Evolutionary conservation across 2,797 vertebrate genomes (phyloP).

Genomic region (Protosalanx chinensis): DNA sequence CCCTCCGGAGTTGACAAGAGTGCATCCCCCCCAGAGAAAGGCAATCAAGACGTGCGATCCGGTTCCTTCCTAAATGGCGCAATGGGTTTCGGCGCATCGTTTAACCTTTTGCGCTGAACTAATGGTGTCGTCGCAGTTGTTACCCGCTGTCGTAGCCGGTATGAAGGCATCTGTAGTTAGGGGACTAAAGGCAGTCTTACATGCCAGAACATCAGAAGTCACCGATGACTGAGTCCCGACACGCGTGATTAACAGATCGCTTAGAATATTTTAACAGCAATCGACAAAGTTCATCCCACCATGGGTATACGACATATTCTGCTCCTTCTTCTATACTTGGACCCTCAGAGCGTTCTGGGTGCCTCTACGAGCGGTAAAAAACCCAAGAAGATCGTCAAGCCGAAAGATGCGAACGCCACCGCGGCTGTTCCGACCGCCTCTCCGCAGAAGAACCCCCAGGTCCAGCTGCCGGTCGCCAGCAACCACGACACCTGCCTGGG

Average conservation of each 20-base stretch:
- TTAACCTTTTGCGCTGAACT: conserved; percentile 25
- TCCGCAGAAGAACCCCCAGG: conserved; percentile 59
- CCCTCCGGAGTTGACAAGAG: background rate
- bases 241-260: background rate
- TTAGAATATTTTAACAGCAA: conserved; percentile 2
- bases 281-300: conserved; percentile 42
- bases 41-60: conserved; percentile 37
- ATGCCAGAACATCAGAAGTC: conserved; percentile 45
- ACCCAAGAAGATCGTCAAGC: conserved; percentile 59
- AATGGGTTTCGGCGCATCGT: conserved; percentile 30
- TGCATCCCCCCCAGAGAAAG: background rate
- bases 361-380: conserved; percentile 68
- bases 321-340: conserved; percentile 76
- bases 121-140: conserved; percentile 46
- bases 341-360: conserved; percentile 72
- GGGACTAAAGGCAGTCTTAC: conserved; percentile 40
- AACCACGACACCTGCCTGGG: conserved; percentile 89
- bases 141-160: conserved; percentile 32
- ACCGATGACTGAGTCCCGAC: conserved; percentile 39
- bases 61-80: conserved; percentile 9
- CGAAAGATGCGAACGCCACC: conserved; percentile 60
- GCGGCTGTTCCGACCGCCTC: conserved; percentile 57
- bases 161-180: conserved; percentile 47
- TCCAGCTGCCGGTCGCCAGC: conserved; percentile 51
- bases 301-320: conserved; percentile 78